Evolutionary conservation across 2,797 vertebrate species (phyloP).

Genomic region (Mionectes olivaceus): DNA sequence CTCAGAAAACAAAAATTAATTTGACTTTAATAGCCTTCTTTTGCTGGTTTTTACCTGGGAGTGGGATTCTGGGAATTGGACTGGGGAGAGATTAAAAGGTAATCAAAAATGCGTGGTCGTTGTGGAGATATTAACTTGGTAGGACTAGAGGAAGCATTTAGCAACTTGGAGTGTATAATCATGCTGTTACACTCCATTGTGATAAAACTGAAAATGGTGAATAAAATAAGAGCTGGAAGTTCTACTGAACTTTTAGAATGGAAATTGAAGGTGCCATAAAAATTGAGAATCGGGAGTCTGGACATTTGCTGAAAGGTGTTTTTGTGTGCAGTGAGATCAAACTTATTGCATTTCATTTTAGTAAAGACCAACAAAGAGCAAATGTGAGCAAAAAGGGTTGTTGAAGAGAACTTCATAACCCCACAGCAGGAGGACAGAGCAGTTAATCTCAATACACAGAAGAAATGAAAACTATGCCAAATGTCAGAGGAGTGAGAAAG

Average conservation of each 20-base stretch:
- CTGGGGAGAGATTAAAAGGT: not conserved
- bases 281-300: not conserved
- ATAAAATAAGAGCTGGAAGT: not conserved
- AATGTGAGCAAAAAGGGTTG: not conserved
- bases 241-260: not conserved
- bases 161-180: not conserved
- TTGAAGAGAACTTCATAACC: not conserved
- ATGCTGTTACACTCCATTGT: not conserved
- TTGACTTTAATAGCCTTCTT: not conserved
- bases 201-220: not conserved
- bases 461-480: not conserved
- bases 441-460: constrained; percentile 3
- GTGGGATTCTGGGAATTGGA: not conserved
- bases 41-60: not conserved
- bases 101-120: not conserved
- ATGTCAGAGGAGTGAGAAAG: not conserved
- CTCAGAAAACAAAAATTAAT: not conserved
- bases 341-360: not conserved
- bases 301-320: not conserved
- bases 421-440: not conserved
- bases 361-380: not conserved
- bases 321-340: not conserved
- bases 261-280: not conserved
- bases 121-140: not conserved
- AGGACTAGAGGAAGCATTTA: not conserved